Conservation (phyloP, 2,888 invertebrate genomes). For the Eumerus sabulonum region DNA sequence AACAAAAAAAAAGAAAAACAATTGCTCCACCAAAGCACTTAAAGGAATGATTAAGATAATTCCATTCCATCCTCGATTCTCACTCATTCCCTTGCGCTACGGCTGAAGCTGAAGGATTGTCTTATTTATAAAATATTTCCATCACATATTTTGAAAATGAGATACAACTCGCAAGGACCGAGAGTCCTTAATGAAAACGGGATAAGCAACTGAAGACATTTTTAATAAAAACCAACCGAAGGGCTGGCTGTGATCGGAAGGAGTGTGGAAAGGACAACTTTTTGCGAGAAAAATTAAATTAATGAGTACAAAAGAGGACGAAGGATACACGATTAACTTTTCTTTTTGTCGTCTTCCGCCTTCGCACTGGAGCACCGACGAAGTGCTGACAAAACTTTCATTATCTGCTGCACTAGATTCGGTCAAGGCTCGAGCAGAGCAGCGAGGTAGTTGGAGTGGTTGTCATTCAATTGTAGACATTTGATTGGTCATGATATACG, state of each 20-base stretch:
- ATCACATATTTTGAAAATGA: conserved; percentile 69
- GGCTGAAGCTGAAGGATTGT: conserved; percentile 40
- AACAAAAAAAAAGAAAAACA: conserved; percentile 26
- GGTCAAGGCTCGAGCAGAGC: not conserved
- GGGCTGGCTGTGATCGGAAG: no score
- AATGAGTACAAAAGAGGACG: conserved; percentile 49
- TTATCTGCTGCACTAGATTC: conserved; percentile 4
- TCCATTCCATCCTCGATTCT: conserved; percentile 33
- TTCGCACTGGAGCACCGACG: conserved; percentile 23
- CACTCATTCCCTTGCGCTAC: not conserved
- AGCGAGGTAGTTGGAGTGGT: conserved; percentile 16
- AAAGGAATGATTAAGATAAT: conserved; percentile 67
- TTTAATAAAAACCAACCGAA: conserved; percentile 30
- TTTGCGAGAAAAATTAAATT: conserved; percentile 65
- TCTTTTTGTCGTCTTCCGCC: no score
- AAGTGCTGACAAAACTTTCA: conserved; percentile 52
- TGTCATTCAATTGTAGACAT: conserved; percentile 48
- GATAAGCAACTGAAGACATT: conserved; percentile 31
- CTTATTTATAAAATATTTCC: conserved; percentile 67
- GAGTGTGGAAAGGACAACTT: conserved; percentile 20
- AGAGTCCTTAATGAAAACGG: conserved; percentile 66
- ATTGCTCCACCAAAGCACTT: conserved; percentile 63
- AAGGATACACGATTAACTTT: conserved; percentile 42
- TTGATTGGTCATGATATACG: conserved; percentile 47
- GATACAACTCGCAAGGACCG: conserved; percentile 56